phyloP scores from a whole-genome alignment of 2,888 invertebrate species.

The Pandemis cinnamomeana region DNA sequence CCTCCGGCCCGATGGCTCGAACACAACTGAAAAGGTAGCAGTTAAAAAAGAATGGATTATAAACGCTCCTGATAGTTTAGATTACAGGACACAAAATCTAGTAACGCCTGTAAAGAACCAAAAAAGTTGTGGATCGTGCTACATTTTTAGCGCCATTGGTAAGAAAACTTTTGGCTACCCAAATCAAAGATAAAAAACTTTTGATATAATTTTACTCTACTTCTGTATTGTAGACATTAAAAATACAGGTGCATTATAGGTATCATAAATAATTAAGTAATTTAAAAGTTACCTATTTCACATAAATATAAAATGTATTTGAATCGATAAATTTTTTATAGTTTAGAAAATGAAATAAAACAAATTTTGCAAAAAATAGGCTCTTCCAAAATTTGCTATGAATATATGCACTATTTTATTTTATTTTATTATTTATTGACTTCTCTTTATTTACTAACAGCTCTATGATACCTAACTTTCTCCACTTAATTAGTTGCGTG shows the following conservation, averaged over 20 bases:
- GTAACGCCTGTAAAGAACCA: not conserved
- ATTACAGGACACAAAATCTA: not conserved
- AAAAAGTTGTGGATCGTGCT: not conserved
- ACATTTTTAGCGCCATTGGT: not conserved
- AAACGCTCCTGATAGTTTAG: not conserved
- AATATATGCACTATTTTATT: too few relatives aligned
- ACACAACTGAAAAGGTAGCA: not conserved
- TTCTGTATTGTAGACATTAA: not conserved
- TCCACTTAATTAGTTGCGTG: too few relatives aligned
- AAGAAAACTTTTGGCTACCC: not conserved
- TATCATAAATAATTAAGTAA: too few relatives aligned
- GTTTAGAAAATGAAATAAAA: too few relatives aligned
- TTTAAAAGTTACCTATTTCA: too few relatives aligned
- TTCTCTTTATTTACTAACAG: too few relatives aligned
- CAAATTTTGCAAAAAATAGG: too few relatives aligned
- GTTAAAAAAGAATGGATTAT: not conserved
- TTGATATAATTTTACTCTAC: not conserved
- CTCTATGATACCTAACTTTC: too few relatives aligned
- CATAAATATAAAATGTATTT: too few relatives aligned
- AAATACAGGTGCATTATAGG: not conserved
- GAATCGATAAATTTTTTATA: too few relatives aligned
- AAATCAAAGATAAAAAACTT: not conserved
- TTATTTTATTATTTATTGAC: too few relatives aligned
- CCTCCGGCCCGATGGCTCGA: not conserved
- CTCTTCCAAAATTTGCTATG: too few relatives aligned